Conservation (phyloP, 1,140 invertebrate species). For the Drosophila pseudoobscura region DNA sequence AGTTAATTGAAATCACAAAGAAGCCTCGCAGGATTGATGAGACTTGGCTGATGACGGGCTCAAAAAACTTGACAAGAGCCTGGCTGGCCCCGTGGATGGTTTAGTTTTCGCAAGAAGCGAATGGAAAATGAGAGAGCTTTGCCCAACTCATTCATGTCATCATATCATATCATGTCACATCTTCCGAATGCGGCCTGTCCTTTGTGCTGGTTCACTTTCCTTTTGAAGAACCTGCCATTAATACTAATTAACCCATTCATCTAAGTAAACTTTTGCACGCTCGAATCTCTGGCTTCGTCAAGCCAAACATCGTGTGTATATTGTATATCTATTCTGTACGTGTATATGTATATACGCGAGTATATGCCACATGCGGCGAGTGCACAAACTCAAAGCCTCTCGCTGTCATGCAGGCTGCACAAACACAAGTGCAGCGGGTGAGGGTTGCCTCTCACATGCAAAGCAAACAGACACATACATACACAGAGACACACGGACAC, state of each 20-base stretch:
- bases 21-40: conserved; percentile 41
- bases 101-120: conserved; percentile 38
- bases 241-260: conserved; percentile 72
- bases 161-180: no score
- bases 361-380: conserved; percentile 51
- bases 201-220: conserved; percentile 5
- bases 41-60: conserved; percentile 21
- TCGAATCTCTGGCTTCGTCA: conserved; percentile 43
- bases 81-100: conserved; percentile 5
- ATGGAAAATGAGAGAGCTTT: conserved; percentile 21
- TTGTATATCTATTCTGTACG: neutral
- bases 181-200: conserved; percentile 3
- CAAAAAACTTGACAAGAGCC: conserved; percentile 14
- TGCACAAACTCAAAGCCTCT: conserved; percentile 67
- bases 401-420: conserved; percentile 71
- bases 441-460: conserved; percentile 13
- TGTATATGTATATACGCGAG: conserved; percentile 4
- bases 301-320: conserved; percentile 26
- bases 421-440: conserved; percentile 62
- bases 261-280: conserved; percentile 53
- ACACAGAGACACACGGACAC: conserved; percentile 23
- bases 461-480: conserved; percentile 40
- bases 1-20: conserved; percentile 54
- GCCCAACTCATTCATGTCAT: conserved; percentile 4
- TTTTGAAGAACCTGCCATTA: conserved; percentile 40